phyloP scores from a whole-genome alignment of 2,113 vertebrate species.

The Mormyrus lacerda region DNA sequence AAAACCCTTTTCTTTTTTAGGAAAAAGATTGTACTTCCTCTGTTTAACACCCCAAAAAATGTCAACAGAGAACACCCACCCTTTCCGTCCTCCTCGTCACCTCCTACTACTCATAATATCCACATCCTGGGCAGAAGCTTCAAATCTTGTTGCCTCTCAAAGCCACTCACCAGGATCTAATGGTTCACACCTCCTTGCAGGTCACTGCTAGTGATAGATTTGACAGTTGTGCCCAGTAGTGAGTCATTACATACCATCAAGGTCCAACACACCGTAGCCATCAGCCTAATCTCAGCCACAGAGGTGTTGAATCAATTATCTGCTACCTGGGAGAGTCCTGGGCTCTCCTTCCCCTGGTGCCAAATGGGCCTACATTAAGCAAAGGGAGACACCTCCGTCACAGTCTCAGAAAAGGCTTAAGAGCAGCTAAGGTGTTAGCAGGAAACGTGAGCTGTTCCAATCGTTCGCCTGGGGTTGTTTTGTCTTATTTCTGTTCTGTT shows the following conservation, averaged over 20 bases:
- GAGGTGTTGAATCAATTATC: slow-evolving; percentile 8
- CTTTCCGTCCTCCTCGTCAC: not conserved
- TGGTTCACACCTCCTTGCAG: not conserved
- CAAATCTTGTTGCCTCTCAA: not conserved
- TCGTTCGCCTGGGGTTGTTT: not conserved
- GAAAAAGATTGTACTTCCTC: not conserved
- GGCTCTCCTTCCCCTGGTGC: not conserved
- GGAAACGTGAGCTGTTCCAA: not conserved
- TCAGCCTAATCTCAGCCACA: not conserved
- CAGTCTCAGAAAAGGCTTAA: not conserved
- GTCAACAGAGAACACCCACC: not conserved
- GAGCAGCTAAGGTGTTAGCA: not conserved
- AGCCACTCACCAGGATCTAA: not conserved
- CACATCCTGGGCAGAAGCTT: not conserved
- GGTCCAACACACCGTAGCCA: not conserved
- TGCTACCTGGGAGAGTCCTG: not conserved
- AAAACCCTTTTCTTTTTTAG: not conserved
- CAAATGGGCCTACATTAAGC: not conserved
- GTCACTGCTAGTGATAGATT: not conserved
- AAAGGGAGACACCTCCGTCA: not conserved
- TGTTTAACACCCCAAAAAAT: not conserved
- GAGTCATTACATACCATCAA: not conserved
- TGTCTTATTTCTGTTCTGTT: not conserved
- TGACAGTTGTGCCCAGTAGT: not conserved
- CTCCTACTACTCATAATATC: not conserved